Conservation (phyloP, 1,140 invertebrate genomes). For the Polypedilum vanderplanki region DNA sequence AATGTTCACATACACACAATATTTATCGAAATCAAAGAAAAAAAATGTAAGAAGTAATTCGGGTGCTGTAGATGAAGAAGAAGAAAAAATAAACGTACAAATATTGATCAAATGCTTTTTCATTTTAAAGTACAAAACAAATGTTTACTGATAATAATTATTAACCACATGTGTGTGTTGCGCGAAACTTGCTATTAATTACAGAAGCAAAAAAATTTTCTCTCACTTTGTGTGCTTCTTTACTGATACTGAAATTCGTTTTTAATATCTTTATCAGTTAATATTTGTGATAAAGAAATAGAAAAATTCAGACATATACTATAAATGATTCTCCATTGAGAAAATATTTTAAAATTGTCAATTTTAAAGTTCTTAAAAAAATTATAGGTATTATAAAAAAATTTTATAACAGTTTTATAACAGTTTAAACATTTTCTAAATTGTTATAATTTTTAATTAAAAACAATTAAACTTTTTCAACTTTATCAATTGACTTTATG, state of each 20-base stretch:
- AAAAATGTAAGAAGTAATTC: not conserved
- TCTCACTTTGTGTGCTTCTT: not conserved
- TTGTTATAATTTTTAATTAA: too few relatives aligned
- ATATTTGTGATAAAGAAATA: too few relatives aligned
- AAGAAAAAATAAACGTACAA: not conserved
- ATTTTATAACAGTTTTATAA: too few relatives aligned
- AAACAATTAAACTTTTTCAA: too few relatives aligned
- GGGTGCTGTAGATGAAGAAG: not conserved
- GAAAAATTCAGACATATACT: too few relatives aligned
- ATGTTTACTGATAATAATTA: slow-evolving; percentile 1
- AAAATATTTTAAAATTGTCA: too few relatives aligned
- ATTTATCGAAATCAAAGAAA: not conserved
- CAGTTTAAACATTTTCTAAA: too few relatives aligned
- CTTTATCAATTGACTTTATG: too few relatives aligned
- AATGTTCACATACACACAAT: not conserved
- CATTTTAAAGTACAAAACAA: not conserved
- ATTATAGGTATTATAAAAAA: too few relatives aligned
- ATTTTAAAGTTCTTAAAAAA: too few relatives aligned
- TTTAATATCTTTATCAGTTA: slow-evolving; percentile 29
- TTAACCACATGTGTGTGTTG: not conserved
- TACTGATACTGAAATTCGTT: slow-evolving; percentile 22
- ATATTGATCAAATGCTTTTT: not conserved
- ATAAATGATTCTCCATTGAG: too few relatives aligned
- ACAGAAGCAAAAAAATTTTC: not conserved
- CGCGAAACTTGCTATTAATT: not conserved